phyloP scores from a whole-genome alignment of 2,113 vertebrate species.

The Coryphaenoides rupestris region DNA sequence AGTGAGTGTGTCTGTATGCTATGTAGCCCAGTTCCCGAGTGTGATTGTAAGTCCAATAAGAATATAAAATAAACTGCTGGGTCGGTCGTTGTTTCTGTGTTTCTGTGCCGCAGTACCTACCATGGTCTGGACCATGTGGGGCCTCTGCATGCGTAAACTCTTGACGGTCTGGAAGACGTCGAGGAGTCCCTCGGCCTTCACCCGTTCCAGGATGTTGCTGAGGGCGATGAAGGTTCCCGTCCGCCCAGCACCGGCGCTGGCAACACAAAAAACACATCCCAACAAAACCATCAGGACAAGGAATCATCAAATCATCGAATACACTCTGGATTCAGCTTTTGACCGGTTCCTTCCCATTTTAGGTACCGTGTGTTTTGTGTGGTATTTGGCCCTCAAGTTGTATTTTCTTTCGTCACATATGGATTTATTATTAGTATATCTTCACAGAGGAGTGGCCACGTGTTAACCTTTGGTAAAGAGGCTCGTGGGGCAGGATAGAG shows the following conservation, averaged over 20 bases:
- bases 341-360: no score
- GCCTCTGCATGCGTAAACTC: constrained; percentile 94
- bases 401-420: neutral
- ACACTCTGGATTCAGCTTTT: no score
- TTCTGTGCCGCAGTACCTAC: constrained; percentile 70
- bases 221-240: constrained; percentile 96
- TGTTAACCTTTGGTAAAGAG: no score
- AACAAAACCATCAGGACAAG: constrained; percentile 1
- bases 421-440: no score
- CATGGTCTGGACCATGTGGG: constrained; percentile 99
- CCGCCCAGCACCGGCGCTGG: constrained; percentile 91
- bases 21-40: no score
- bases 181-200: constrained; percentile 94
- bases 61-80: neutral
- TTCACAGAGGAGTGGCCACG: no score
- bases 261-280: no score
- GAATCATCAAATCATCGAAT: neutral
- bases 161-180: constrained; percentile 98
- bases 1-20: no score
- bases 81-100: neutral
- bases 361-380: no score
- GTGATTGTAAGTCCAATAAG: no score
- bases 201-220: constrained; percentile 95
- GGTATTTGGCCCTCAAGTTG: neutral
- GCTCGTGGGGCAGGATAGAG: no score